Evolutionary conservation across 2,797 vertebrate species (phyloP), one percentile per base, ranked within the genome.

Genomic region (Parotocinclus haroldoi): DNA sequence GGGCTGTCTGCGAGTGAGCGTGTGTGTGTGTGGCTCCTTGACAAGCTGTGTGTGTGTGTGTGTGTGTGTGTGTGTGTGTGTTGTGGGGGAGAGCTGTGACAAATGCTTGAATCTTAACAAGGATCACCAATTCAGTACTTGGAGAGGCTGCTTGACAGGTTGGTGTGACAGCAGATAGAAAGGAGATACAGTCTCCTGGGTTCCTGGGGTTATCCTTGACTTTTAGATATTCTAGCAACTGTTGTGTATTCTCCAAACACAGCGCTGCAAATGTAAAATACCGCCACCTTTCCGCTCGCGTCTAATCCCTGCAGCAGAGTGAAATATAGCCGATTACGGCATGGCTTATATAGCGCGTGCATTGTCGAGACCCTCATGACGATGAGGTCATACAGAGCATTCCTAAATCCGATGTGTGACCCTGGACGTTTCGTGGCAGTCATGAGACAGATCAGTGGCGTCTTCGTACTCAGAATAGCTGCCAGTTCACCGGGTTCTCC

Each of bases 401-500:
- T 57, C 42, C 14, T 37, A 55, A 71, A 56, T 7, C 27, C 55
- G 42, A 18, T 58, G 68, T n/a, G 12, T 58, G 74, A 76, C 68
- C 42, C 63, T 53, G 13, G 55, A 66, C 73, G 68, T 75, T 78
- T 58, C 70, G 70, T 69, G 66, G 67, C 70, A 78, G 73, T 72
- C 76, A 78, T 75, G 58, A 75, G 76, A 75, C 69, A 58, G 45
- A 60, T 58, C 13, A 50, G 58, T 68, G 72, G 63, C 66, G 67
- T 66, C 66, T 61, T 56, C 49, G 37, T 51, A 38, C 76, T 78
- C 71, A 68, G 71, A 76, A 78, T 78, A 78, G 71, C 65, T 46
- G 11, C 40, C 58, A 50, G 55, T 70, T 67, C 67, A 58, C 70
- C 61, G 57, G 72, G 56, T 75, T 67, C 67, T 73, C 64, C 64